Evolutionary conservation across 2,888 invertebrate species (phyloP).

Genomic region (Caenorhabditis sinica): DNA sequence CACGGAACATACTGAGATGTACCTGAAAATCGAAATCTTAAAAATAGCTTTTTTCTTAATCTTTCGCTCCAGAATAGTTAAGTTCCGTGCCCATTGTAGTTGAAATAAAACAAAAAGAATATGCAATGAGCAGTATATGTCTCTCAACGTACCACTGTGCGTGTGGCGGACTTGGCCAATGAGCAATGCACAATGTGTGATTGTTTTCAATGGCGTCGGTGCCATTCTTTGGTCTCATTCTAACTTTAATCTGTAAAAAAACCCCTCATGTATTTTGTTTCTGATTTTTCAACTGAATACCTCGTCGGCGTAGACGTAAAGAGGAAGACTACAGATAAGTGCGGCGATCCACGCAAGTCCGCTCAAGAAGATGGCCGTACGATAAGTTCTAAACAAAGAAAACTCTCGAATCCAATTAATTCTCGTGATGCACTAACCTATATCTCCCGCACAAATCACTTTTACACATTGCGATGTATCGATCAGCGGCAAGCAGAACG

Average conservation of each 20-base stretch:
- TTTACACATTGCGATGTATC: conserved; percentile 83
- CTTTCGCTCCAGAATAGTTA: conserved; percentile 7
- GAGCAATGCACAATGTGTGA: conserved; percentile 78
- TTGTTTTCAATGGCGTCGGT: conserved; percentile 66
- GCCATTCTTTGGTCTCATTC: conserved; percentile 65
- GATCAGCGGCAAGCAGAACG: conserved; percentile 81
- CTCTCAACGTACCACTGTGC: conserved; percentile 76
- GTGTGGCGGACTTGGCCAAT: conserved; percentile 78
- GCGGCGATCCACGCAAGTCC: conserved; percentile 80
- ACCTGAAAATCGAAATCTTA: conserved; percentile 72
- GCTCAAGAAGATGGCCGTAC: conserved; percentile 76
- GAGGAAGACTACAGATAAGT: conserved; percentile 77
- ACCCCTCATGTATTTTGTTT: neutral
- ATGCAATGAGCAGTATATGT: conserved; percentile 20
- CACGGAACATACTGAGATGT: conserved; percentile 81
- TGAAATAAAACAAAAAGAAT: conserved; percentile 29
- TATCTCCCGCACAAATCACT: conserved; percentile 71
- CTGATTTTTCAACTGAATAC: conserved; percentile 48
- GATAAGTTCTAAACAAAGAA: conserved; percentile 73
- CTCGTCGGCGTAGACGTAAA: conserved; percentile 79
- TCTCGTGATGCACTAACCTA: conserved; percentile 59
- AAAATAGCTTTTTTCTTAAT: neutral
- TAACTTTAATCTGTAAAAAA: conserved; percentile 62
- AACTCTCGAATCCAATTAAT: conserved; percentile 30
- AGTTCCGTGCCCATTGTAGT: neutral